Evolutionary conservation across 2,888 invertebrate species (phyloP).

Genomic region (Limnephilus rhombicus): DNA sequence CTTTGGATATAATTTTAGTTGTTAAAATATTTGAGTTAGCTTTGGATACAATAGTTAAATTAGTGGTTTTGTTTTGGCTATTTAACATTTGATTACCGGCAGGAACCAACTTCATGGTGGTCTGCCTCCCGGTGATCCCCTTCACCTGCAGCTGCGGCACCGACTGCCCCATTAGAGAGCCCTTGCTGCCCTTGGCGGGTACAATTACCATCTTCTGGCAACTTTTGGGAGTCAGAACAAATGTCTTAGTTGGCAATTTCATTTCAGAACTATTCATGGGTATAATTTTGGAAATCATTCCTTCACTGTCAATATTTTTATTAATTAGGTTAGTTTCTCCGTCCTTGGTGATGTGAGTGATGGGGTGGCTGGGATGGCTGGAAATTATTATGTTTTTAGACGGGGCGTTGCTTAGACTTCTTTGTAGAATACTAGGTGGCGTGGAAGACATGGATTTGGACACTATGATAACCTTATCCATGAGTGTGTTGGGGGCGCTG

Average conservation of each 20-base stretch:
- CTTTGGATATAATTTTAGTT: constrained; percentile 63
- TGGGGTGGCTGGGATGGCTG: constrained; percentile 69
- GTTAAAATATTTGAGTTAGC: constrained; percentile 62
- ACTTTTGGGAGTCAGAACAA: constrained; percentile 75
- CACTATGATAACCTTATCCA: constrained; percentile 76
- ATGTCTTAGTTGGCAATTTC: constrained; percentile 76
- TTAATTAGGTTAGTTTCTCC: constrained; percentile 71
- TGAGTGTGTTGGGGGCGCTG: constrained; percentile 67
- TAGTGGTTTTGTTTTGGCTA: constrained; percentile 68
- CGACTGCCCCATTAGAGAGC: constrained; percentile 71
- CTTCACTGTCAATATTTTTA: constrained; percentile 71
- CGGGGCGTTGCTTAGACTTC: constrained; percentile 57
- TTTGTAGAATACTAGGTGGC: constrained; percentile 58
- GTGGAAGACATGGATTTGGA: constrained; percentile 68
- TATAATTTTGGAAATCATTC: constrained; percentile 70
- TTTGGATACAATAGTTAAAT: constrained; percentile 71
- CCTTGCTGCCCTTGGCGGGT: constrained; percentile 74
- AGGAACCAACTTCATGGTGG: constrained; percentile 75
- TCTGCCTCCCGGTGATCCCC: constrained; percentile 71
- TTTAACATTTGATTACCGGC: constrained; percentile 72
- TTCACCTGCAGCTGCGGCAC: constrained; percentile 75
- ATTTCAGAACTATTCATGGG: constrained; percentile 76
- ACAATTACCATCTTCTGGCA: constrained; percentile 77
- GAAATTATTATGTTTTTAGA: constrained; percentile 74
- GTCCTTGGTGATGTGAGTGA: constrained; percentile 69